A percentile compares a stretch with the other conserved stretches of the same genome.
Conservation (phyloP, 2,113 vertebrate species). For the Aspidoscelis tigris region DNA sequence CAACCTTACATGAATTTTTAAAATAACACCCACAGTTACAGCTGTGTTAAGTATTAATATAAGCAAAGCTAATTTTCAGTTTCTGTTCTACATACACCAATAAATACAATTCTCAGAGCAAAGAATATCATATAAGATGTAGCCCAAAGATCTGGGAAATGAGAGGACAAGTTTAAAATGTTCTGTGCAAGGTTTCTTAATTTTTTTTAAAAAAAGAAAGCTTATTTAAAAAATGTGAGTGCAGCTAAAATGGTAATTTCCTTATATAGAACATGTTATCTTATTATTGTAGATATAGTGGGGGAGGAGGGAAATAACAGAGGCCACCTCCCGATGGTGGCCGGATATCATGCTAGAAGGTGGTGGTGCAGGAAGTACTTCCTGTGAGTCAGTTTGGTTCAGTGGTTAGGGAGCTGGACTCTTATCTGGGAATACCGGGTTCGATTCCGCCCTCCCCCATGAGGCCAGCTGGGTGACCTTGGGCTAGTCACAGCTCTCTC, state of each 20-base stretch:
- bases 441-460: too few relatives aligned
- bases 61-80: background rate
- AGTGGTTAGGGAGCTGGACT: too few relatives aligned
- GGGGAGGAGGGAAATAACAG: background rate
- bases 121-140: conserved; percentile 10
- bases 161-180: background rate
- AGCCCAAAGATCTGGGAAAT: background rate
- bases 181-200: background rate
- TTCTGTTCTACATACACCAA: background rate
- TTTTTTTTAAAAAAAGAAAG: background rate
- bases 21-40: background rate
- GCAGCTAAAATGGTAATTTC: background rate
- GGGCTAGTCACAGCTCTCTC: too few relatives aligned
- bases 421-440: too few relatives aligned
- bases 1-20: background rate
- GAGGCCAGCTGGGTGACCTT: too few relatives aligned
- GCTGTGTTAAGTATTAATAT: background rate
- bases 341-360: too few relatives aligned
- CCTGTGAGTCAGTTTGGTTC: too few relatives aligned
- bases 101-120: conserved; percentile 28
- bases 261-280: background rate
- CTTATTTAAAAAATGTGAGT: background rate
- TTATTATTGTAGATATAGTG: background rate
- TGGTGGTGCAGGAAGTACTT: too few relatives aligned
- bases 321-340: too few relatives aligned